These are phyloP conservation scores for Himalopsyche tibetana DNA, from an alignment of 2,888 invertebrate species.

Conservation along the genomic window DNA sequence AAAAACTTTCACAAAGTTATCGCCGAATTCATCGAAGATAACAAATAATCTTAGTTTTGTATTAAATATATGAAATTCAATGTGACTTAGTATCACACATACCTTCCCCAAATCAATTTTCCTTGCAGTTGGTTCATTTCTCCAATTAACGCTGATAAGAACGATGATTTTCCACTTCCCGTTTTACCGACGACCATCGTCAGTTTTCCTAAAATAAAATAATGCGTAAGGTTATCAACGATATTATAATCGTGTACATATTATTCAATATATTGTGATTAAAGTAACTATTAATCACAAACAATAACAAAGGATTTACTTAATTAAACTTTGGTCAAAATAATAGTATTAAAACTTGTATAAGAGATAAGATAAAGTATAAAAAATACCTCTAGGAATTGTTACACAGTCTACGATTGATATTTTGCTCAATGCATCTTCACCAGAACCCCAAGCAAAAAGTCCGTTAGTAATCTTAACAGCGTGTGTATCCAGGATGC, in stretches of 20 bases:
- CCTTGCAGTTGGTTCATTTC: conserved; percentile 86
- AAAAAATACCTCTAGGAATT: conserved; percentile 71
- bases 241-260: no score
- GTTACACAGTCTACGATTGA: conserved; percentile 53
- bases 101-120: conserved; percentile 81
- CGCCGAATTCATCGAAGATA: no score
- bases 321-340: no score
- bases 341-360: no score
- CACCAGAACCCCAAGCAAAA: conserved; percentile 76
- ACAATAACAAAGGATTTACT: neutral
- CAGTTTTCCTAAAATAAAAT: conserved; percentile 77
- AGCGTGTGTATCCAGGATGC: conserved; percentile 29
- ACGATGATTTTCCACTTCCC: conserved; percentile 88
- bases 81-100: conserved; percentile 66
- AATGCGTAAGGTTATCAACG: neutral
- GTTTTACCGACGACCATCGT: conserved; percentile 88
- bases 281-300: neutral
- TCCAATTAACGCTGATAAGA: conserved; percentile 86
- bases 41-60: no score
- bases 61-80: no score
- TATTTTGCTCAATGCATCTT: conserved; percentile 70
- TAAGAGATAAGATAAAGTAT: no score
- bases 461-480: conserved; percentile 72
- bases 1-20: no score
- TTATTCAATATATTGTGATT: no score